Percentiles rank a stretch among this genome's conserved stretches.
These are phyloP conservation scores for Montipora foliosa DNA, from an alignment of 64 coral and sea anemone genomes.

Conservation along the genomic window DNA sequence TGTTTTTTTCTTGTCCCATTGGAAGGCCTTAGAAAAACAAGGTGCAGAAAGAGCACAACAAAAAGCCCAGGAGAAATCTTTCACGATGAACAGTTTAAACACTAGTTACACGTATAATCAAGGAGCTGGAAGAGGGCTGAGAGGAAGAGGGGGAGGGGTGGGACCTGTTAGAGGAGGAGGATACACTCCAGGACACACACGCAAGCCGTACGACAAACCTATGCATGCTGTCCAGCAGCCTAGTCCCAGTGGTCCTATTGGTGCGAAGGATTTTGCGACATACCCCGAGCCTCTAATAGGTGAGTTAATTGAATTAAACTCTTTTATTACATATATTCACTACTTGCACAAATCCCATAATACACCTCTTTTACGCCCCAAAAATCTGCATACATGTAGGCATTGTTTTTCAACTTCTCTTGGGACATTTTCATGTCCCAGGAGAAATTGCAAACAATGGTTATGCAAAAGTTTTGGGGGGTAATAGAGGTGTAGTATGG, in stretches of 20 bases:
- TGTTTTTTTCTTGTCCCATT: not conserved
- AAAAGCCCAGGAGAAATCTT: slow-evolving; percentile 49
- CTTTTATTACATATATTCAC: not conserved
- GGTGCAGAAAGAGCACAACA: slow-evolving; percentile 79
- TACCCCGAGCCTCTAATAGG: slow-evolving; percentile 91
- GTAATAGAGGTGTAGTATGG: no score
- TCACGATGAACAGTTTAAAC: not conserved
- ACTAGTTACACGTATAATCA: not conserved
- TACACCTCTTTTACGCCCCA: no score
- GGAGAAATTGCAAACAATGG: no score
- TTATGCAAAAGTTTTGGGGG: no score
- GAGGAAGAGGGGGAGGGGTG: slow-evolving; percentile 26
- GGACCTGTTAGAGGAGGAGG: slow-evolving; percentile 32
- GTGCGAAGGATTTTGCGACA: slow-evolving; percentile 81
- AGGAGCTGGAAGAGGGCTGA: slow-evolving; percentile 41
- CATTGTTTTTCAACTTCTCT: no score
- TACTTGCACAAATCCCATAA: no score
- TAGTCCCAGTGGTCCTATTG: slow-evolving; percentile 46
- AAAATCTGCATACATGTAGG: no score
- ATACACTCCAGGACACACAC: slow-evolving; percentile 50
- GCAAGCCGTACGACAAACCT: slow-evolving; percentile 90
- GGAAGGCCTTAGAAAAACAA: slow-evolving; percentile 84
- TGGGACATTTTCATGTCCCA: no score
- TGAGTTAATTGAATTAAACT: not conserved
- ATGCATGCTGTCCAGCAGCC: slow-evolving; percentile 68